Conservation (phyloP, 2,113 vertebrate genomes). For the Hippopotamus amphibius region DNA sequence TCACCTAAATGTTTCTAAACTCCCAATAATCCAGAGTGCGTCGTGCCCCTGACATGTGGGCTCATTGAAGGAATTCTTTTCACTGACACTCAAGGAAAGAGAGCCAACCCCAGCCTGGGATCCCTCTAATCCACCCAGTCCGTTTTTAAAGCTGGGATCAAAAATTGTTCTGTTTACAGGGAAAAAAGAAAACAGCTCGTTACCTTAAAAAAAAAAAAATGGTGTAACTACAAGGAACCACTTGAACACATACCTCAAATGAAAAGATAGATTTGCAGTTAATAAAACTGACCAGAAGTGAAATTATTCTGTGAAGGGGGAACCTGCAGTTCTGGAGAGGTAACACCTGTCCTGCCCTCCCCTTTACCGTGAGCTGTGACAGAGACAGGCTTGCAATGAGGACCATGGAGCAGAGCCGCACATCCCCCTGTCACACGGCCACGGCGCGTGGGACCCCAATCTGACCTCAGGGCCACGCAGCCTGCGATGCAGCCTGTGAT, state of each 20-base stretch:
- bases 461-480: fast-evolving
- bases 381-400: not conserved
- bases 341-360: not conserved
- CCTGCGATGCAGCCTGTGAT: not conserved
- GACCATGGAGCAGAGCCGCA: fast-evolving
- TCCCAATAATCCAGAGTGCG: constrained; percentile 6
- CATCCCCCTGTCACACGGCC: not conserved
- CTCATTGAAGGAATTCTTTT: constrained; percentile 24
- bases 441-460: not conserved
- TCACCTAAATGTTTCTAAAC: constrained; percentile 70
- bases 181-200: not conserved
- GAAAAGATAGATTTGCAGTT: not conserved
- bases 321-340: not conserved
- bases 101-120: not conserved
- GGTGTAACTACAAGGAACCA: not conserved
- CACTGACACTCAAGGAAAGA: not conserved
- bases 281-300: not conserved
- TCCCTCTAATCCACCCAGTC: constrained; percentile 35
- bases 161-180: constrained; percentile 29
- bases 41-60: not conserved
- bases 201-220: not conserved
- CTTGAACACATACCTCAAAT: not conserved
- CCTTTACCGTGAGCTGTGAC: not conserved
- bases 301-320: not conserved
- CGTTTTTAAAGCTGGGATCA: constrained; percentile 36